These are phyloP conservation scores for Nesoenas mayeri DNA, from an alignment of 2,113 vertebrate genomes.

Conservation along the genomic window DNA sequence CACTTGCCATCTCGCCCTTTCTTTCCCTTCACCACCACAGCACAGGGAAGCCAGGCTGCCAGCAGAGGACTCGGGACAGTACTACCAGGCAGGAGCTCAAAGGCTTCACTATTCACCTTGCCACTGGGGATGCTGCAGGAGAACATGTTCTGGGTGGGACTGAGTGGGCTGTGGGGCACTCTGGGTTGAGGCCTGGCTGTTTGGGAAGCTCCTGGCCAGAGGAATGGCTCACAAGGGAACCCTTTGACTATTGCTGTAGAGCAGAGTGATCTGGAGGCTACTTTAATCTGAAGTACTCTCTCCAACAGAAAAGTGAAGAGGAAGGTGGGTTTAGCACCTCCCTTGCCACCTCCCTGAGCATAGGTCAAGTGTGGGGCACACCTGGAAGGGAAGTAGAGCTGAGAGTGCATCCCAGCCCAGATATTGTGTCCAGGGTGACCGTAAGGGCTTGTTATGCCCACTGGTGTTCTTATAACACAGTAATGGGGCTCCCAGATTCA, in stretches of 20 bases:
- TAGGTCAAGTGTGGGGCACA: background rate
- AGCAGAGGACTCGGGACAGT: background rate
- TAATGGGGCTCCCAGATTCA: accelerated
- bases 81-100: background rate
- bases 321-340: background rate
- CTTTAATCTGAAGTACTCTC: background rate
- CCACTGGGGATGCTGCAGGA: background rate
- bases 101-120: background rate
- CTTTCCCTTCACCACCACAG: background rate
- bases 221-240: background rate
- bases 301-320: background rate
- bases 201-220: background rate
- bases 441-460: background rate
- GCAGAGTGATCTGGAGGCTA: background rate
- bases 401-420: background rate
- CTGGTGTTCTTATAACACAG: background rate
- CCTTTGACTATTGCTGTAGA: background rate
- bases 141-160: background rate
- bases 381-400: background rate
- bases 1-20: background rate
- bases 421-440: background rate
- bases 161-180: too few relatives aligned
- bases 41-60: background rate
- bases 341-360: background rate
- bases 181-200: background rate